Evolutionary conservation across 2,888 invertebrate species (phyloP).

Genomic region (Thecocarcelia acutangulata): DNA sequence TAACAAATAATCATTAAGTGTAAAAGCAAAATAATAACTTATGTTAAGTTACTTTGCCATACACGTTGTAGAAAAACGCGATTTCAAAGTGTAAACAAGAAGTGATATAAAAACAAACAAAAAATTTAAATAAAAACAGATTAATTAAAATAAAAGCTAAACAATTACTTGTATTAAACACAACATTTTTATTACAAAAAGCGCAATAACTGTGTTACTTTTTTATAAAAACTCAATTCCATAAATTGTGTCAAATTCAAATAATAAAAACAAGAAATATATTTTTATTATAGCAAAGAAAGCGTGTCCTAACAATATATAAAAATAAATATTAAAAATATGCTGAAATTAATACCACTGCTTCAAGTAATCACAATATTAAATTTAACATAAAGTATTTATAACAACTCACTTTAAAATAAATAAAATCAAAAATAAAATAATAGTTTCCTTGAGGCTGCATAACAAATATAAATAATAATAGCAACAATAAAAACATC

Average conservation of each 20-base stretch:
- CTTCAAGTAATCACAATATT: too few relatives aligned
- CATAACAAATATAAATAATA: slow-evolving; percentile 41
- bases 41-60: neutral
- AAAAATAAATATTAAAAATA: too few relatives aligned
- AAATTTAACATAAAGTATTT: neutral
- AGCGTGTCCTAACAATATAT: too few relatives aligned
- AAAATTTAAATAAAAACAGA: neutral
- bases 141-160: too few relatives aligned
- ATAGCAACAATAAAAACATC: slow-evolving; percentile 35
- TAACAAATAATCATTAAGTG: neutral
- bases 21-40: neutral
- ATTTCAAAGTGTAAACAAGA: neutral
- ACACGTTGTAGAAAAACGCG: slow-evolving; percentile 1
- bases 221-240: too few relatives aligned
- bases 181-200: too few relatives aligned
- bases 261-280: too few relatives aligned
- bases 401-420: neutral
- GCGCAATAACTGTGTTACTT: too few relatives aligned
- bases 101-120: neutral
- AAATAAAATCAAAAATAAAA: slow-evolving; percentile 19
- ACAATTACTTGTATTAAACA: too few relatives aligned
- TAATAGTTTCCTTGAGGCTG: slow-evolving; percentile 42
- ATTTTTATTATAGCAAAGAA: too few relatives aligned
- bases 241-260: too few relatives aligned
- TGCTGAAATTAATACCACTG: too few relatives aligned